Evolutionary conservation across 2,888 invertebrate species (phyloP).

Genomic region (Drepanosiphum platanoidis): DNA sequence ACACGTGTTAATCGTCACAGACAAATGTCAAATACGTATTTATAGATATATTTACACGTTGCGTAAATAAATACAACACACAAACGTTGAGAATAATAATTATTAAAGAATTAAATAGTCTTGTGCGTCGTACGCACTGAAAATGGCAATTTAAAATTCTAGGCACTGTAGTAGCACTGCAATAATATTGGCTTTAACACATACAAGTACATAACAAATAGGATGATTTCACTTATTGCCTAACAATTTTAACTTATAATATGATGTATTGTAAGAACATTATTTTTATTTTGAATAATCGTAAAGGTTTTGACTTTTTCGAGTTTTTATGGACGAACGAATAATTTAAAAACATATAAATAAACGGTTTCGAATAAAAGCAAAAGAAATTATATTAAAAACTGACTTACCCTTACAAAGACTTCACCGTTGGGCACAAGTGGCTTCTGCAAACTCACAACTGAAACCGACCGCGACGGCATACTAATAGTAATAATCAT

Average conservation of each 20-base stretch:
- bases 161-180: background rate
- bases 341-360: background rate
- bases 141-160: conserved; percentile 57
- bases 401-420: conserved; percentile 51
- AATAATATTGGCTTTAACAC: conserved; percentile 24
- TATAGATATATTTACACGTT: background rate
- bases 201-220: background rate
- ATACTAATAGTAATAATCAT: conserved; percentile 48
- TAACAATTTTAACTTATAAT: conserved; percentile 1
- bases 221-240: conserved; percentile 60
- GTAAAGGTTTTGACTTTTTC: background rate
- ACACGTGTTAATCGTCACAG: background rate
- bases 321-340: no score
- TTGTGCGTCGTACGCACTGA: conserved; percentile 28
- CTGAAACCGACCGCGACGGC: conserved; percentile 33
- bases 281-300: background rate
- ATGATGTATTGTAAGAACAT: background rate
- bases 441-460: conserved; percentile 47
- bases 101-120: conserved; percentile 40
- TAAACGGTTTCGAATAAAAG: background rate
- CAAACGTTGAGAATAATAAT: background rate
- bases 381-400: background rate
- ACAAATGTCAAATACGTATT: background rate
- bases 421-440: background rate
- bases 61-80: conserved; percentile 31